Base-by-base conservation (phyloP, 2,797 vertebrate species). In the Anas georgica region DNA sequence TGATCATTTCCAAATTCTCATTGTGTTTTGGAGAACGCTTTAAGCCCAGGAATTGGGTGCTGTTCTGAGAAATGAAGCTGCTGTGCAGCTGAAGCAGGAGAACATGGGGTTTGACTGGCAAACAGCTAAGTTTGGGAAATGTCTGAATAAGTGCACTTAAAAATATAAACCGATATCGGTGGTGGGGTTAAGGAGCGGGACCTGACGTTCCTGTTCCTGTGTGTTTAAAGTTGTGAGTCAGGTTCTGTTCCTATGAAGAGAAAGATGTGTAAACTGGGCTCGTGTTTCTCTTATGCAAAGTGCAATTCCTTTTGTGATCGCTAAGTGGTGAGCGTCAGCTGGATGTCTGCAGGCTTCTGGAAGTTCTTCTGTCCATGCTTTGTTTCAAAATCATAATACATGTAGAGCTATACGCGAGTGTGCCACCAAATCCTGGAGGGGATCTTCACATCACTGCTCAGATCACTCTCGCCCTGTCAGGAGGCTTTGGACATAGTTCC, bases 291-390 rank as follows among this genome's bases (percentile, higher is more conserved):
- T 37, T 35, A 43, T 69, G 56, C n/a, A 11, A 50, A 50, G 12
- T 58, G 74, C 67, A 66, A 20, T 82, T 94, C 92, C 64, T 59
- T 66, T 39, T 63, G 15, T 11, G 41, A 31, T 78, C 78, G 35
- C 78, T 94, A 93, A 94, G 39, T 91, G 91, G 91, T 56, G 88
- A 88, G 52, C 64, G 37, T 91, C 63, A 91, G 56, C 84, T 81
- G 9, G 10, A 39, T 3, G 4, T 12, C 70, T 43, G 31, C 35
- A 76, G 72, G 29, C 35, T 79, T 43, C 5, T 16, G 14, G 14
- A 16, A 75, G n/a, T n/a, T 66, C 31, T 55, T 64, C 23, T 17
- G 10, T 45, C 39, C 10, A 12, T 17, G 2, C 28, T 60, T 31
- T 18, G 3, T 46, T 83, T 58, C 46, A 58, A 75, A 82, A 37